These are phyloP conservation scores for Andrena minutula DNA, from an alignment of 2,888 invertebrate genomes.

Conservation along the genomic window DNA sequence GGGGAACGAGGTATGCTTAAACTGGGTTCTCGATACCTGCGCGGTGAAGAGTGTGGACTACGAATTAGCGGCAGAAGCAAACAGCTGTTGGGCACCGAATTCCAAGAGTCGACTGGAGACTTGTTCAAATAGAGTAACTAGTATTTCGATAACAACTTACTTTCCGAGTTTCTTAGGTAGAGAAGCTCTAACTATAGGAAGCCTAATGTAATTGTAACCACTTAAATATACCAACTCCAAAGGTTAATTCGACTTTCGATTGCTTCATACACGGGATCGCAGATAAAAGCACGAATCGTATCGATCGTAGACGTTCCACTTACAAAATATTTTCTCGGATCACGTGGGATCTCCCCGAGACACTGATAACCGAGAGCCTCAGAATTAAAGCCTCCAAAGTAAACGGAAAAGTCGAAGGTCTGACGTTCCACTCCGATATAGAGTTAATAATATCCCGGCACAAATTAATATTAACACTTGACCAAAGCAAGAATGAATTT, in stretches of 20 bases:
- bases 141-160: conserved; percentile 8
- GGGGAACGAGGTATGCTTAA: conserved; percentile 40
- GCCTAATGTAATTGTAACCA: background rate
- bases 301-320: conserved; percentile 32
- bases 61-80: conserved; percentile 44
- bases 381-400: background rate
- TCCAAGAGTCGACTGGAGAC: background rate
- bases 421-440: background rate
- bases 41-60: conserved; percentile 38
- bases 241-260: background rate
- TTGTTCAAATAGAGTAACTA: conserved; percentile 4
- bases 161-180: background rate
- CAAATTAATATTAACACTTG: background rate
- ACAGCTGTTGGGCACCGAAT: conserved; percentile 36
- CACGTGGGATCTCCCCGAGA: background rate
- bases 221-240: background rate
- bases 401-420: background rate
- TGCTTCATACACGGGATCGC: background rate
- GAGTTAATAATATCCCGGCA: background rate
- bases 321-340: conserved; percentile 38
- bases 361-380: conserved; percentile 3
- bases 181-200: background rate
- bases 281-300: conserved; percentile 23
- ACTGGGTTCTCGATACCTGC: conserved; percentile 26
- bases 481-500: background rate